Evolutionary conservation across 64 coral and sea anemone genomes (phyloP), one percentile per base, ranked within the genome.

Genomic region (Anthopleura sola): DNA sequence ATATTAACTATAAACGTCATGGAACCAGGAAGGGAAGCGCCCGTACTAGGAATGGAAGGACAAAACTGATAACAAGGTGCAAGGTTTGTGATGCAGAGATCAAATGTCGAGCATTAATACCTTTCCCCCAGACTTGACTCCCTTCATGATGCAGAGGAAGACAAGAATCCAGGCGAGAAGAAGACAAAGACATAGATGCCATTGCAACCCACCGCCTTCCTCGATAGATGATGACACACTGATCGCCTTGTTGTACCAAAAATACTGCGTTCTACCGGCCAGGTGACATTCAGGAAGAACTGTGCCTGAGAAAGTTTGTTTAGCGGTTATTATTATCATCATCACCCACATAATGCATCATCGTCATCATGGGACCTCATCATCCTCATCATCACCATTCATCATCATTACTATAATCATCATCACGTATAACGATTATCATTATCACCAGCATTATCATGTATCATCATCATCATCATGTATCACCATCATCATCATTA

Each of bases 71-170:
- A n/a, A n/a, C n/a, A n/a, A n/a, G n/a, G n/a, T n/a, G n/a, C n/a
- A n/a, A n/a, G n/a, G n/a, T n/a, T n/a, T n/a, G n/a, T n/a, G n/a
- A n/a, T n/a, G n/a, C n/a, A n/a, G n/a, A n/a, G n/a, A n/a, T n/a
- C n/a, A n/a, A n/a, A n/a, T n/a, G n/a, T n/a, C n/a, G n/a, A n/a
- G n/a, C n/a, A n/a, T n/a, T n/a, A n/a, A n/a, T 90, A 94, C 92
- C 92, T 94, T 94, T 56, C 92, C 92, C n/a, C 81, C 88, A 19
- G 88, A 86, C 64, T 87, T 85, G 12, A 94, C 88, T 17, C 92
- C 92, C 37, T 86, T 89, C 64, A 89, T 94, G 58, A 94, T 86
- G 26, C 78, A 86, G 40, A 94, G 36, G 38, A 68, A 94, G 54
- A 94, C 78, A 18, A 94, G 50, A 77, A 94, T 86, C 92, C 92